phyloP scores from a whole-genome alignment of 2,113 vertebrate genomes.

The Phoenicopterus ruber region DNA sequence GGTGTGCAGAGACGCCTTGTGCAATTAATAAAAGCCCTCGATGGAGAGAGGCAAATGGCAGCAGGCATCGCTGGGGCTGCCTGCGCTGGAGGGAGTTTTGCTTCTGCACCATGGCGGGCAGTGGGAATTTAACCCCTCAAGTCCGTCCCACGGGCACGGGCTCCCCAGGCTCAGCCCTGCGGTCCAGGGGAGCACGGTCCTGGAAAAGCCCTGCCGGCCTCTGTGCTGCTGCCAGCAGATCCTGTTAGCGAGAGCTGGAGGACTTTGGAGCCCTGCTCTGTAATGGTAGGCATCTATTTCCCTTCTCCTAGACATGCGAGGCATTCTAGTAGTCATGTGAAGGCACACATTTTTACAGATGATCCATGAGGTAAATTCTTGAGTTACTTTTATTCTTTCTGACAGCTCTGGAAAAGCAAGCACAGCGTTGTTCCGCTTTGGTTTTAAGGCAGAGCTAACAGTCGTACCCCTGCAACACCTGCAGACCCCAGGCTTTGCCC shows the following conservation, averaged over 20 bases:
- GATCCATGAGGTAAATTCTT: no score
- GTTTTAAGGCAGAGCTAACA: background rate
- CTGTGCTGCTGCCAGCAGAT: background rate
- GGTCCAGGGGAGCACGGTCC: no score
- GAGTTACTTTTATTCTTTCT: no score
- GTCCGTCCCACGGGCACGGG: no score
- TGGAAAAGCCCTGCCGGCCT: no score
- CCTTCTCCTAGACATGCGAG: background rate
- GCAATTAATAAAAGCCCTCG: no score
- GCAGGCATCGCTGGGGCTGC: background rate
- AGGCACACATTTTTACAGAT: background rate
- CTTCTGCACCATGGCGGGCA: no score
- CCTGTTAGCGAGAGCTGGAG: background rate
- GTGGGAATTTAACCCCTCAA: no score
- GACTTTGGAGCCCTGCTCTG: background rate
- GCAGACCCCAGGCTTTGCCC: background rate
- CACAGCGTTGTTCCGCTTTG: accelerated
- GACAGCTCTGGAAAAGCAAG: no score
- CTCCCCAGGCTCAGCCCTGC: no score
- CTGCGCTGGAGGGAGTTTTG: no score
- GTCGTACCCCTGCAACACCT: no score
- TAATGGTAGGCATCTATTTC: background rate
- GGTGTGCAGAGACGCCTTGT: accelerated
- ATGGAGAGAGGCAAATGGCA: accelerated
- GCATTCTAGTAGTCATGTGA: accelerated